Evolutionary conservation across 30 jellyfish, hydroid and myxozoan species (phyloP).

Genomic region (Mastigias papua): DNA sequence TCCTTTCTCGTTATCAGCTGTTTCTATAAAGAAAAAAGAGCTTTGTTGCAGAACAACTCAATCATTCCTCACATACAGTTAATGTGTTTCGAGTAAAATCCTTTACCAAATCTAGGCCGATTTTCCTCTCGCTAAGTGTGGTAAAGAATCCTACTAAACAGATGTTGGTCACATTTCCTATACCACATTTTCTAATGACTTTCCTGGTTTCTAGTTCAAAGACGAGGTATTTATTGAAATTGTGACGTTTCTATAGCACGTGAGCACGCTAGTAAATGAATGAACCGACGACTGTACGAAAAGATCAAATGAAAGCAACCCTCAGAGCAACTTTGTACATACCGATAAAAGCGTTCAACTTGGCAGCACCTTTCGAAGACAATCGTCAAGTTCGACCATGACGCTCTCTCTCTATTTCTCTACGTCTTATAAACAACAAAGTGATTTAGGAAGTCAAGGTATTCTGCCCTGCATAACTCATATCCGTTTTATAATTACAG

Average conservation of each 20-base stretch:
- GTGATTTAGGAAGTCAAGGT: conserved; percentile 87
- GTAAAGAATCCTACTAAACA: neutral
- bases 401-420: neutral
- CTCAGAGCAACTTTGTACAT: conserved; percentile 6
- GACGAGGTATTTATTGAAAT: conserved; percentile 6
- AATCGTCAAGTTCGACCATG: neutral
- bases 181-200: neutral
- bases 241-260: conserved; percentile 44
- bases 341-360: conserved; percentile 42
- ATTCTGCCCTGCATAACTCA: conserved; percentile 77
- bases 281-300: conserved; percentile 10
- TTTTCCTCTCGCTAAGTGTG: neutral
- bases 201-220: neutral
- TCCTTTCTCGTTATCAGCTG: conserved; percentile 38
- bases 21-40: conserved; percentile 40
- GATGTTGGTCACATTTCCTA: neutral
- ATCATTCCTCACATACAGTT: too few relatives aligned
- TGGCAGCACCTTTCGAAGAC: conserved; percentile 8
- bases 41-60: conserved; percentile 8
- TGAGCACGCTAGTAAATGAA: conserved; percentile 54
- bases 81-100: neutral
- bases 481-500: conserved; percentile 79
- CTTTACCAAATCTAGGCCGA: neutral
- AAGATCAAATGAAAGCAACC: neutral
- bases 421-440: conserved; percentile 71